Evolutionary conservation across 2,113 vertebrate genomes (phyloP), one percentile per base, ranked within the genome.

Genomic region (Caracal caracal): DNA sequence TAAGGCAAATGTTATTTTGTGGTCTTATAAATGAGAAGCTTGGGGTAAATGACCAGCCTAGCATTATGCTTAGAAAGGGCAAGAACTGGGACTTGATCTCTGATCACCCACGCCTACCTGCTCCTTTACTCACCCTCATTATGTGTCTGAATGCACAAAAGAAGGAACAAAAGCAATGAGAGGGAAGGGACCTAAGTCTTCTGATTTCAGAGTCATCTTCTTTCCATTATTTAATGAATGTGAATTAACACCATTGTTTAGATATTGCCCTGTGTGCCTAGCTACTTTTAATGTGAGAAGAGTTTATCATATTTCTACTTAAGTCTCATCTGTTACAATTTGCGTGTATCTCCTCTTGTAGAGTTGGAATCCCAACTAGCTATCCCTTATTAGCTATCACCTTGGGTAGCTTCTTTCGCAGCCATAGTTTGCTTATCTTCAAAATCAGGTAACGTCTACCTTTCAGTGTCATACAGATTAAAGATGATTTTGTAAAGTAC

Each of bases 401-500:
- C 68, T 53, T 66, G 47, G 19, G 22, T 78, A 89, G 68, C 4
- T 79, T 53, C 35, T 92, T 51, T 17, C 12, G 6, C 53, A 95
- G 6, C 24, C 11, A n/a, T 15, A 79, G 47, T 71, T 96, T 75
- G 43, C 33, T 82, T 4, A 68, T 75, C 68, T 95, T 95, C 95
- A 88, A 95, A 90, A 65, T 28, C 63, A 35, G 13, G 19, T 63
- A 71, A 53, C 7, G 30, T 66, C 47, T 88, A 6, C 20, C 43
- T 91, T 88, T 73, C 26, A 65, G 15, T 89, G 37, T 80, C 80
- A 33, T 10, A 53, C 20, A 91, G n/a, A 82, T 59, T 86, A 76
- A 90, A 90, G 28, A n/a, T 70, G 33, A 40, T 56, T 97, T 88
- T 68, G 20, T 97, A 49, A 78, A 86, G 66, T 85, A 47, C 24